Evolutionary conservation across 2,797 vertebrate species (phyloP), one percentile per base, ranked within the genome.

Genomic region (Typhlichthys subterraneus): DNA sequence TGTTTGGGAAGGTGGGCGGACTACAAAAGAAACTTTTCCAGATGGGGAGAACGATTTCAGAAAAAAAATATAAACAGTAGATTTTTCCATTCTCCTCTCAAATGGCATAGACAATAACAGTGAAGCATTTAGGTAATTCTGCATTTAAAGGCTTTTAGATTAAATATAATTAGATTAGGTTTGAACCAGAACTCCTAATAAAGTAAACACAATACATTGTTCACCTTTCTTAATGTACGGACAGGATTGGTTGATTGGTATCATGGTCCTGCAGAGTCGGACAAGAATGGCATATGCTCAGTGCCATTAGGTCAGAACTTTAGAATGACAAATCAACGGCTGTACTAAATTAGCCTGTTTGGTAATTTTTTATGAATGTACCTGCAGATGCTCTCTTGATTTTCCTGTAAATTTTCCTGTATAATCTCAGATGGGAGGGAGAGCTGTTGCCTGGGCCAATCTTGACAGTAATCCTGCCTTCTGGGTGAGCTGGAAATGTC

Each of bases 1-100:
- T 3, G 50, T 56, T 53, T 57, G 12, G 42, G 38, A 49, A 55
- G 0, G 55, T 65, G 68, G 57, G 67, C n/a, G 65, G 69, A 75
- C 70, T 13, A 0, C 67, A 69, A 72, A 57, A 78, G 67, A 49
- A 53, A 45, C 10, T 77, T 85, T 85, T 80, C 83, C 85, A 86
- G 66, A 77, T 59, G 76, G 51, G 29, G 9, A 56, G 23, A 7
- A 45, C 12, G 47, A 53, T 48, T 45, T 59, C 0, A 55, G 7
- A 7, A 15, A 19, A 23, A 71, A 17, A 42, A 6, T 38, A 42
- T 19, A 51, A 51, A 51, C 49, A 9, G 49, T 15, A 17, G 8
- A 1, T 51, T 29, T 55, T 65, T 76, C 17, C 12, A 55, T 33
- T 64, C 11, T 5, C 57, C 51, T 55, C 38, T 42, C 38, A 7